phyloP scores from a whole-genome alignment of 2,888 invertebrate genomes.

The Dryobotodes eremita region DNA sequence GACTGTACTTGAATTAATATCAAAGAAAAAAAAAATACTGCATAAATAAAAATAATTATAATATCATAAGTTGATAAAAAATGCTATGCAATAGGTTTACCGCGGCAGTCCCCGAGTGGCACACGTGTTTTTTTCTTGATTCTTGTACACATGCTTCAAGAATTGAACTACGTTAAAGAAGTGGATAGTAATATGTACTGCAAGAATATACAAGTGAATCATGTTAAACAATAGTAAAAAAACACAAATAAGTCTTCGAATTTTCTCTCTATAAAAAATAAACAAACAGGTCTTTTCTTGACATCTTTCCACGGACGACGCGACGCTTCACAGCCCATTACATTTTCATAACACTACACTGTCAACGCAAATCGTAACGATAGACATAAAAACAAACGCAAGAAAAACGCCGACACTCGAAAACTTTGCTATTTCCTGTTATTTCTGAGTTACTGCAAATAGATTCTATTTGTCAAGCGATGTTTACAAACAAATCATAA shows the following conservation, averaged over 20 bases:
- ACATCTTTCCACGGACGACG: slow-evolving; percentile 8
- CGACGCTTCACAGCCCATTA: slow-evolving; percentile 42
- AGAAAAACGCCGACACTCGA: slow-evolving; percentile 10
- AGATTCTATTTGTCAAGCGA: slow-evolving; percentile 33
- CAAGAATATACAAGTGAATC: not conserved
- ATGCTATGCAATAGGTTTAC: too few species aligned
- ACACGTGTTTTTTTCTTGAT: too few species aligned
- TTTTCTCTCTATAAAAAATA: slow-evolving; percentile 11
- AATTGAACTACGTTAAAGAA: not conserved
- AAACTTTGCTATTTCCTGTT: slow-evolving; percentile 40
- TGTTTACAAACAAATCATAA: slow-evolving; percentile 56
- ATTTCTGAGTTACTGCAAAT: slow-evolving; percentile 7
- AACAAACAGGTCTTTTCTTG: slow-evolving; percentile 1
- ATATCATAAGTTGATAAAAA: too few species aligned
- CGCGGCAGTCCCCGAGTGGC: too few species aligned
- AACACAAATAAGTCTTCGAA: not conserved
- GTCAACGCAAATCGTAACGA: slow-evolving; percentile 34
- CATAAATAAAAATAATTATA: too few species aligned
- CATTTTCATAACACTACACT: slow-evolving; percentile 34
- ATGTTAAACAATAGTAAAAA: not conserved
- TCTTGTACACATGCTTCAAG: too few species aligned
- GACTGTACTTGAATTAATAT: too few species aligned
- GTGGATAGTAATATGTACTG: not conserved
- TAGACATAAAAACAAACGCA: slow-evolving; percentile 28
- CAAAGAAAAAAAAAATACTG: too few species aligned